Percentiles rank a stretch among this genome's conserved stretches.
Evolutionary conservation across 2,797 vertebrate genomes (phyloP).

Genomic region (Phoeniculus purpureus): DNA sequence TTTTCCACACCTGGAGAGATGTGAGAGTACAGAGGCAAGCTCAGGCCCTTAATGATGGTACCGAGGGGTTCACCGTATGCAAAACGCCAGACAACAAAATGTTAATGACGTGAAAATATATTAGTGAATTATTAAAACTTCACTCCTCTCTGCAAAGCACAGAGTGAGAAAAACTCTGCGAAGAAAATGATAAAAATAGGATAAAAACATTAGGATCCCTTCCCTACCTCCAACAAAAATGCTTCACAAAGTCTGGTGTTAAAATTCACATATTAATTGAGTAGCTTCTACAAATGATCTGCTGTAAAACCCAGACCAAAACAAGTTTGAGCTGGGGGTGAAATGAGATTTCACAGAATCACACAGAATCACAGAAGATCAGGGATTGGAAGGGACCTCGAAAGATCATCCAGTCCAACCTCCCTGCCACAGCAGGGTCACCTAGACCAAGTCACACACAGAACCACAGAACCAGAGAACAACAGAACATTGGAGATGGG

Average conservation of each 20-base stretch:
- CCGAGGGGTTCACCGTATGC: constrained; percentile 53
- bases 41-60: constrained; percentile 40
- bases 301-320: constrained; percentile 34
- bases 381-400: no score
- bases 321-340: neutral
- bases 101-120: constrained; percentile 62
- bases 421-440: no score
- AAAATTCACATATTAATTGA: constrained; percentile 63
- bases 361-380: no score
- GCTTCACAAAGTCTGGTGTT: constrained; percentile 43
- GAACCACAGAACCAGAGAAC: no score
- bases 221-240: constrained; percentile 45
- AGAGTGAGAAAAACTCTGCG: constrained; percentile 44
- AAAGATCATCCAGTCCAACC: no score
- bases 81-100: constrained; percentile 58
- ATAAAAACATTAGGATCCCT: constrained; percentile 57
- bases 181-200: constrained; percentile 58
- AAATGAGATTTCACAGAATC: constrained; percentile 13
- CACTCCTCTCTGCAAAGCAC: constrained; percentile 18
- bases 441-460: no score
- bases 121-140: constrained; percentile 69
- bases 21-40: neutral
- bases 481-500: no score
- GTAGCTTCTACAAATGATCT: constrained; percentile 31
- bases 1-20: constrained; percentile 8